Evolutionary conservation across 2,888 invertebrate species (phyloP).

Genomic region (Argyresthia albistria): DNA sequence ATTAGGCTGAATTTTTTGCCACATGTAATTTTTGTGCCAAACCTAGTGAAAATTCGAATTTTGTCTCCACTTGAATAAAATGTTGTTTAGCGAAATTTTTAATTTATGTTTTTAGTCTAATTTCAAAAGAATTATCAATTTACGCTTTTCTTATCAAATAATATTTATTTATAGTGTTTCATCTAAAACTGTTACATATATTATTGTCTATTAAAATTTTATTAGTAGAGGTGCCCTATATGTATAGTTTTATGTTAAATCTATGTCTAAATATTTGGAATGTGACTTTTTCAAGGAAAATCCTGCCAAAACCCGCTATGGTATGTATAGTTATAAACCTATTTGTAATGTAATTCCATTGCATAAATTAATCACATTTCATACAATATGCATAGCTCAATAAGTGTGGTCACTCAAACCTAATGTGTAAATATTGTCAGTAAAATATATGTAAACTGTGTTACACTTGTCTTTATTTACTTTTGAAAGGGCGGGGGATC

Average conservation of each 20-base stretch:
- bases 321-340: constrained; percentile 18
- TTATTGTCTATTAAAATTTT: not conserved
- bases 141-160: constrained; percentile 25
- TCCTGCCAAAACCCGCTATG: constrained; percentile 61
- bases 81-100: constrained; percentile 15
- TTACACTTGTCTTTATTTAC: constrained; percentile 21
- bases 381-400: constrained; percentile 67
- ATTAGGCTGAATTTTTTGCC: constrained; percentile 1
- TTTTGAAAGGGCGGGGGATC: too few relatives aligned
- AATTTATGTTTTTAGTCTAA: constrained; percentile 23
- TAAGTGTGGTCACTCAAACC: constrained; percentile 68
- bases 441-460: constrained; percentile 71
- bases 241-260: constrained; percentile 15
- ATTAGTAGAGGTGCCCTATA: too few relatives aligned
- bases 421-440: constrained; percentile 69
- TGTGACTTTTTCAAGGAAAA: constrained; percentile 59
- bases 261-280: constrained; percentile 36
- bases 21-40: constrained; percentile 43
- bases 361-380: constrained; percentile 61
- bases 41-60: constrained; percentile 36
- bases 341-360: constrained; percentile 59
- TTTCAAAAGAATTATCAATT: constrained; percentile 9
- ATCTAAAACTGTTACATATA: not conserved
- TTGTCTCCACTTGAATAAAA: not conserved
- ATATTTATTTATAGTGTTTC: constrained; percentile 24